Evolutionary conservation across 2,113 vertebrate species (phyloP).

Genomic region (Larimichthys crocea): DNA sequence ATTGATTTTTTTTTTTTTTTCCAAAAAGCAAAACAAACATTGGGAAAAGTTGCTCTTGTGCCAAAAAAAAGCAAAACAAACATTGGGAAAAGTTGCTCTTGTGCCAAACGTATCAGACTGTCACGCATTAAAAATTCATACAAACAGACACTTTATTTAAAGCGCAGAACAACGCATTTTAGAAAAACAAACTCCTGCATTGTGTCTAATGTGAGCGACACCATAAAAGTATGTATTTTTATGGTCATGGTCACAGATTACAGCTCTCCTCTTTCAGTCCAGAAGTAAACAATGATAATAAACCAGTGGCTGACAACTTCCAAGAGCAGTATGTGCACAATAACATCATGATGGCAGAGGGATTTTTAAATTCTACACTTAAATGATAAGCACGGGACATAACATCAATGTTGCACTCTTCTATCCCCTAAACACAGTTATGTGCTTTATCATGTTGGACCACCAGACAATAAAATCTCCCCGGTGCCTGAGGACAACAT

Average conservation of each 20-base stretch:
- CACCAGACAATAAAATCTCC: conserved; percentile 73
- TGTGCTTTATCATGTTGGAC: conserved; percentile 69
- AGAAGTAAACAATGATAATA: conserved; percentile 58
- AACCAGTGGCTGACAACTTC: conserved; percentile 35
- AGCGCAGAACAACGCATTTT: conserved; percentile 18
- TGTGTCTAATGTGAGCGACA: conserved; percentile 8
- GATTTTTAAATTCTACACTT: conserved; percentile 55
- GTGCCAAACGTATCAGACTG: conserved; percentile 54
- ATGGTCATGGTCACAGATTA: conserved; percentile 35
- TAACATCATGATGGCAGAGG: conserved; percentile 21
- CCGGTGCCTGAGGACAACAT: conserved; percentile 66
- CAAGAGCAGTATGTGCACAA: conserved; percentile 1
- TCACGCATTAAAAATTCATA: conserved; percentile 44
- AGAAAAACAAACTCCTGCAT: conserved; percentile 28
- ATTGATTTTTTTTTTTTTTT: conserved; percentile 8
- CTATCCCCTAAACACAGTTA: conserved; percentile 70
- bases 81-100: conserved; percentile 37
- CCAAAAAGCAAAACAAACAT: conserved; percentile 49
- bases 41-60: conserved; percentile 49
- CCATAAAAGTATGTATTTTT: conserved; percentile 28
- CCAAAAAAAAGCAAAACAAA: conserved; percentile 56
- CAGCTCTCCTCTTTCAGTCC: conserved; percentile 17
- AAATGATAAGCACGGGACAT: conserved; percentile 64
- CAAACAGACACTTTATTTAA: conserved; percentile 49
- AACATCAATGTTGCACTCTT: conserved; percentile 56